Conservation (phyloP, 1,140 invertebrate genomes). For the Chelonus insularis region DNA sequence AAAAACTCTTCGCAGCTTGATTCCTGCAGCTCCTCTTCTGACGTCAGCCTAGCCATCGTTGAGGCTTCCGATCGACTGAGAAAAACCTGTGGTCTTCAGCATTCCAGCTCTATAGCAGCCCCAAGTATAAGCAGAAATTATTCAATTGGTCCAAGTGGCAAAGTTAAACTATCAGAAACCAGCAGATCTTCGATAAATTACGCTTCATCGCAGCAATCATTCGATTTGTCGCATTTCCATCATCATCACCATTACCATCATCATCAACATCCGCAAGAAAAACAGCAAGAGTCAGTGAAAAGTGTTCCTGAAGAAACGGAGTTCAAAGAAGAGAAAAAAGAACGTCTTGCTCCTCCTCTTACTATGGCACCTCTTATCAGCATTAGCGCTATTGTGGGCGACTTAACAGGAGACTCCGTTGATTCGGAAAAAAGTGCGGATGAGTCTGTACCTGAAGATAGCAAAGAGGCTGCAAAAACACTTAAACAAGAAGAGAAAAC, state of each 20-base stretch:
- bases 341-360: constrained; percentile 33
- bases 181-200: constrained; percentile 48
- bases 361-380: constrained; percentile 69
- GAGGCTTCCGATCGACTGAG: constrained; percentile 65
- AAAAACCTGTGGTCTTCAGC: constrained; percentile 63
- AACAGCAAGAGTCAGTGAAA: constrained; percentile 25
- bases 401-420: constrained; percentile 53
- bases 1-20: constrained; percentile 65
- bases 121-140: constrained; percentile 53
- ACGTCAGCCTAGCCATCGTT: constrained; percentile 66
- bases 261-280: constrained; percentile 3
- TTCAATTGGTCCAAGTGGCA: constrained; percentile 40
- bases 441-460: constrained; percentile 23
- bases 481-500: constrained; percentile 15
- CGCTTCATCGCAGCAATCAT: constrained; percentile 49
- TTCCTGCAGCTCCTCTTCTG: constrained; percentile 71
- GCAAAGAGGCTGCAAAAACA: constrained; percentile 33
- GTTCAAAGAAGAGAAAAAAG: constrained; percentile 23
- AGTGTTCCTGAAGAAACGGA: constrained; percentile 39
- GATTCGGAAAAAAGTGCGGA: constrained; percentile 35
- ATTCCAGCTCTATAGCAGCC: constrained; percentile 45
- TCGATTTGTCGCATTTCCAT: constrained; percentile 41
- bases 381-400: constrained; percentile 71
- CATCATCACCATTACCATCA: constrained; percentile 3
- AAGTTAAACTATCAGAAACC: constrained; percentile 47